Evolutionary conservation across 1,140 invertebrate species (phyloP).

Genomic region (Triops cancriformis): DNA sequence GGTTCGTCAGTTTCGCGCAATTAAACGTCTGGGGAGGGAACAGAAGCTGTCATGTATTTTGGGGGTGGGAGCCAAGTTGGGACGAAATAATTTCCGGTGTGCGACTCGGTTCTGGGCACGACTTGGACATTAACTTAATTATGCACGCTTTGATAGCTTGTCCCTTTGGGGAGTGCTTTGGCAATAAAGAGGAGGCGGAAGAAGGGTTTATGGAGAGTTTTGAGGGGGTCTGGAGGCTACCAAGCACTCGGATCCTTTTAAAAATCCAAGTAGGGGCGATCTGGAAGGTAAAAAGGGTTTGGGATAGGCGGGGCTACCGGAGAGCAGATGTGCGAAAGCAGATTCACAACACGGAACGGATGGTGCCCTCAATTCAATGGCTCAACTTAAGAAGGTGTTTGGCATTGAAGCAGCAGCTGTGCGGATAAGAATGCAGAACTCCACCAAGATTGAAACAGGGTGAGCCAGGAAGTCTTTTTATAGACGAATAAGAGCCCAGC

Average conservation of each 20-base stretch:
- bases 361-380: neutral
- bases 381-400: neutral
- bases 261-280: neutral
- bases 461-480: no score
- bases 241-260: neutral
- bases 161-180: neutral
- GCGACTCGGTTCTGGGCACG: neutral
- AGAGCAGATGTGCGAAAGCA: neutral
- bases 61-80: neutral
- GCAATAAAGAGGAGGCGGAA: no score
- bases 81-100: conserved; percentile 1
- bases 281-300: neutral
- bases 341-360: neutral
- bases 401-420: neutral
- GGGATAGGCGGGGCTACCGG: neutral
- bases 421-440: no score
- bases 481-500: no score
- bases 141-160: neutral
- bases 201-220: neutral
- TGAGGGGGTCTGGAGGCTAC: neutral
- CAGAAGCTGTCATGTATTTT: neutral
- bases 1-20: neutral
- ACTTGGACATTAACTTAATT: conserved; percentile 7
- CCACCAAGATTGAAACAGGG: no score
- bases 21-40: neutral